Conservation (phyloP, 1,140 invertebrate genomes). For the Homarus americanus region DNA sequence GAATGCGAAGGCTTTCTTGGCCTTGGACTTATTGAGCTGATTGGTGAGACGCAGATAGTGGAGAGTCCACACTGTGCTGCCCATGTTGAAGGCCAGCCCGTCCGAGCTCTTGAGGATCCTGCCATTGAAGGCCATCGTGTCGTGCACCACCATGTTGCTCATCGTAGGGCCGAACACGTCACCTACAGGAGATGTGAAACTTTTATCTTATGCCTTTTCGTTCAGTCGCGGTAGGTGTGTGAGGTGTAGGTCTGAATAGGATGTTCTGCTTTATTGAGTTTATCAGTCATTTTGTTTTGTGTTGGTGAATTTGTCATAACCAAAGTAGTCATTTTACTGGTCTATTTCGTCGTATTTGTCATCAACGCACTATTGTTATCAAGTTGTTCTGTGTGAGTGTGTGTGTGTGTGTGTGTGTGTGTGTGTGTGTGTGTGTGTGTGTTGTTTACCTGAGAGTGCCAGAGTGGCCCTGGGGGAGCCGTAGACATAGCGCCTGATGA, state of each 20-base stretch:
- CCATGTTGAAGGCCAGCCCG: conserved; percentile 82
- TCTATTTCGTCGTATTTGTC: too few relatives aligned
- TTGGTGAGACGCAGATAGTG: conserved; percentile 82
- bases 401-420: too few relatives aligned
- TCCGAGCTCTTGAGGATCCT: conserved; percentile 77
- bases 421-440: too few relatives aligned
- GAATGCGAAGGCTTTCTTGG: conserved; percentile 77
- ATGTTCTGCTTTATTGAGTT: too few relatives aligned
- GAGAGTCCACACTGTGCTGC: conserved; percentile 81
- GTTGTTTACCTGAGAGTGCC: conserved; percentile 76
- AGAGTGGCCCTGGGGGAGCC: conserved; percentile 80
- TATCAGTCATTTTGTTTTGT: too few relatives aligned
- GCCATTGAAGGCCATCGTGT: conserved; percentile 61
- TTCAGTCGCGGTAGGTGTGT: too few relatives aligned
- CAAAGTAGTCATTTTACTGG: too few relatives aligned
- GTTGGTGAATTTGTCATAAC: too few relatives aligned
- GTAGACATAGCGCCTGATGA: conserved; percentile 81
- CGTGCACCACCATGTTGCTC: conserved; percentile 79
- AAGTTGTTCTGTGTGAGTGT: too few relatives aligned
- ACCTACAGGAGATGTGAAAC: conserved; percentile 77
- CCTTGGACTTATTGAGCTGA: conserved; percentile 78
- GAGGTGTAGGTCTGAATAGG: too few relatives aligned
- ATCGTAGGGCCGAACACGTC: conserved; percentile 83
- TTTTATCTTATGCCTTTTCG: too few relatives aligned
- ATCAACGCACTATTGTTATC: too few relatives aligned